These are phyloP conservation scores for Phalloptychus januarius DNA, from an alignment of 2,797 vertebrate species.

Conservation along the genomic window DNA sequence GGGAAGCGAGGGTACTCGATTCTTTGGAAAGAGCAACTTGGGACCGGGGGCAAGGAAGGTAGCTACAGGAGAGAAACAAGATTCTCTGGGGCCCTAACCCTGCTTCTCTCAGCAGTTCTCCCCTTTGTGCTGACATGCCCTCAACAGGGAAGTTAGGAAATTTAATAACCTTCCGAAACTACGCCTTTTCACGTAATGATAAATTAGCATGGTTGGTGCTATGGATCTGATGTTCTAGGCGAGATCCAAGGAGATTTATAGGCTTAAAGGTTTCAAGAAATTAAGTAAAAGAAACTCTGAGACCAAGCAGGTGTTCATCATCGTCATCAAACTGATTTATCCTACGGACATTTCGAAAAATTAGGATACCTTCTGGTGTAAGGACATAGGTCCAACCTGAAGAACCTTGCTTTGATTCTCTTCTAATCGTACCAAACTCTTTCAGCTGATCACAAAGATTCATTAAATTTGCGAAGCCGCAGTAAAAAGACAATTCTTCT, in stretches of 20 bases:
- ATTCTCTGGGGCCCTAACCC: slow-evolving; percentile 50
- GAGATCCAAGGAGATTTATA: slow-evolving; percentile 65
- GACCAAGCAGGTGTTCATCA: slow-evolving; percentile 62
- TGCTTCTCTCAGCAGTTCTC: slow-evolving; percentile 68
- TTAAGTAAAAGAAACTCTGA: slow-evolving; percentile 62
- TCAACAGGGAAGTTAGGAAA: slow-evolving; percentile 42
- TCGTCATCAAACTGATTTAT: slow-evolving; percentile 61
- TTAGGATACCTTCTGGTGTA: slow-evolving; percentile 39
- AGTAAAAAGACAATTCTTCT: slow-evolving; percentile 44
- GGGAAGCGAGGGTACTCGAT: slow-evolving; percentile 27
- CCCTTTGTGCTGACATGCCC: slow-evolving; percentile 47
- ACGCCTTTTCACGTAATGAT: slow-evolving; percentile 53
- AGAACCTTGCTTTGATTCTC: slow-evolving; percentile 25
- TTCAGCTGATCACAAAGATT: slow-evolving; percentile 42
- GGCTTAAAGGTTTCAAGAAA: slow-evolving; percentile 54
- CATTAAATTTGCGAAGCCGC: slow-evolving; percentile 39
- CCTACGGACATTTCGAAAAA: slow-evolving; percentile 56
- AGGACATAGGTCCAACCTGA: slow-evolving; percentile 23
- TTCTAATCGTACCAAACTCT: slow-evolving; percentile 35
- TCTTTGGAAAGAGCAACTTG: slow-evolving; percentile 46
- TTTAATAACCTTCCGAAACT: slow-evolving; percentile 57
- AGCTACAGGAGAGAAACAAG: slow-evolving; percentile 38
- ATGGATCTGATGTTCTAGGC: no score
- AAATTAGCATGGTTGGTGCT: slow-evolving; percentile 64
- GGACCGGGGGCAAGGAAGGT: slow-evolving; percentile 46